Percentiles rank a stretch among this genome's conserved stretches.
These are phyloP conservation scores for Clarias laeviceps DNA, from an alignment of 2,797 vertebrate genomes.

Conservation along the genomic window DNA sequence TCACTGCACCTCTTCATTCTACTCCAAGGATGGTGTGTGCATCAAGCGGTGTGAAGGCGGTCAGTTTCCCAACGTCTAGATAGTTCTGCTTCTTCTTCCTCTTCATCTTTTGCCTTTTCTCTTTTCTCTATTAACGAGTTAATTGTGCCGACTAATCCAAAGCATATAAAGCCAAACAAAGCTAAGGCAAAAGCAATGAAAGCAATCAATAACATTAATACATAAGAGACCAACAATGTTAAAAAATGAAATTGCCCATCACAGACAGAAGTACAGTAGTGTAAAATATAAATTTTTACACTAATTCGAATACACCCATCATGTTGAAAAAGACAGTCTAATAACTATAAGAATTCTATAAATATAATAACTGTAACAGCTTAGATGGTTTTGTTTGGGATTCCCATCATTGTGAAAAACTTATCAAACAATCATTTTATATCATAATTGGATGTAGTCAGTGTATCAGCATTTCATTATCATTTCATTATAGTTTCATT, in stretches of 20 bases:
- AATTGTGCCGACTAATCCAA: background rate
- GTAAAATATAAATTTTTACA: background rate
- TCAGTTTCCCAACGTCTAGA: constrained; percentile 64
- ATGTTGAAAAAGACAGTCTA: no score
- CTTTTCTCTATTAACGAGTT: background rate
- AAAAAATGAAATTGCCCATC: background rate
- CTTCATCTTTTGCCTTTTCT: background rate
- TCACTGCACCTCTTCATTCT: constrained; percentile 74
- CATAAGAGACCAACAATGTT: background rate
- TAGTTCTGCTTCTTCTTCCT: constrained; percentile 17
- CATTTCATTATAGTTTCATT: background rate
- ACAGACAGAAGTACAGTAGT: background rate
- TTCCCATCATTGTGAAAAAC: no score
- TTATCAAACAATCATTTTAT: no score
- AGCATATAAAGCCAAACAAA: background rate
- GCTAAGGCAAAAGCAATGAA: background rate
- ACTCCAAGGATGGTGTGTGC: constrained; percentile 72
- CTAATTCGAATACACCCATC: no score
- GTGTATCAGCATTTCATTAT: background rate
- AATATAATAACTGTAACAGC: no score
- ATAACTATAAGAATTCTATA: no score
- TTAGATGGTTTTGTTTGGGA: no score
- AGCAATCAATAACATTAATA: background rate
- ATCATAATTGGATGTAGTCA: background rate
- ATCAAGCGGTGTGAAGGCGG: constrained; percentile 79